Evolutionary conservation across 2,797 vertebrate genomes (phyloP), one percentile per base, ranked within the genome.

Genomic region (Poeciliopsis turneri): DNA sequence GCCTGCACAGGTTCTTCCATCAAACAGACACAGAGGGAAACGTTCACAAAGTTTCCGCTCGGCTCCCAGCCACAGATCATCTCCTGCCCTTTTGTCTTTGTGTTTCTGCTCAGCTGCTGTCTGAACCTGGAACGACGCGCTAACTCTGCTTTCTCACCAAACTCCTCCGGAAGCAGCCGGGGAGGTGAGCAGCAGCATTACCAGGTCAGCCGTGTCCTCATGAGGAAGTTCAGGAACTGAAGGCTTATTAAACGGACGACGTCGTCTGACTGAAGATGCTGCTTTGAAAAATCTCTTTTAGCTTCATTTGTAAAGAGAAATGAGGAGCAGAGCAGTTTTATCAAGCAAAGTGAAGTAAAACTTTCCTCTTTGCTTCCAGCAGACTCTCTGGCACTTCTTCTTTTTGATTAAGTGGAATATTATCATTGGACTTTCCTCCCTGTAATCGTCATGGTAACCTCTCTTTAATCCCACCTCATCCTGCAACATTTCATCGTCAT

Each of bases 101-200:
- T 5, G 73, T 87, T 73, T 84, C 78, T 82, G 85, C 75, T 72
- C 64, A 77, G 90, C 90, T 93, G 87, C 86, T 88, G 93, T 91
- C 86, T 85, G 87, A 87, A 81, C 85, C 88, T 87, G 77, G 85
- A 89, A 89, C 91, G 88, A 91, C 90, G 90, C 91, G 89, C 87
- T 80, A 84, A 87, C 84, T 91, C 80, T n/a, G 87, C 88, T 86
- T 84, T 88, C 81, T 85, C 78, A 84, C 88, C 82, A 88, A 82
- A 80, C 82, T 81, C 72, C 80, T 71, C 89, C 77, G 33, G 80
- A 90, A 92, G 92, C 88, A 93, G 84, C 87, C 79, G 9, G 0
- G 4, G 74, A 86, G 82, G 78, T 47, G 51, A 79, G 80, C 1
- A 12, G 68, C 77, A 86, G 81, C 86, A 87, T 82, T 91, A 89